Base-by-base conservation (phyloP, 2,888 invertebrate species). In the Gymnosoma rotundatum region DNA sequence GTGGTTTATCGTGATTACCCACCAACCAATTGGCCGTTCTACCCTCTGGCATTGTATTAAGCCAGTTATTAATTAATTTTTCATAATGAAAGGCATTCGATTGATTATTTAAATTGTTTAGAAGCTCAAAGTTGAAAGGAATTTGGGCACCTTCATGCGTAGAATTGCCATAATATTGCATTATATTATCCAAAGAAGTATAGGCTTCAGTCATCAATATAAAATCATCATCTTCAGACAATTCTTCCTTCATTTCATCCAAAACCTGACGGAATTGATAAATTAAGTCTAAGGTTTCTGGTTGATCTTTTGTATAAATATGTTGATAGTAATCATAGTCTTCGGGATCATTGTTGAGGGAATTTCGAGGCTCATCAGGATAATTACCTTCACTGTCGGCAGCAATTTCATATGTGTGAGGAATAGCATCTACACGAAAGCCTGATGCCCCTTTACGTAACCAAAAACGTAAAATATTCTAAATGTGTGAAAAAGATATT, bases 371-470 rank as follows among this genome's bases (percentile, higher is more conserved):
- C 86, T 95, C 95, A 87, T 95, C 93, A 0, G 89, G 88, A 85
- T 87, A 92, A 69, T 89, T 88, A 21, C 92, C 91, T 45, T 89
- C 84, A 0, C 75, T 80, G 72, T 91, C 90, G 10, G 89, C 78
- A 1, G 82, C 86, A 3, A 90, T 72, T 78, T 92, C 92, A 38
- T 88, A 92, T 1, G 89, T 81, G 78, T 90, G 89, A 0, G 94
- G 94, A 3, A 95, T 92, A 0, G 95, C 95, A 87, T 95, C 95
- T 0, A 96, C 92, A 67, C 96, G 94, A 90, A 97, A 96, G 0
- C 97, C 97, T 87, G 95, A 96, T 0, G 97, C 94, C 1, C 97
- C 98, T 88, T 94, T 94, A 50, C 95, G 94, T 52, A 97, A 90
- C 97, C 97, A 97, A 90, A 95, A 96, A 82, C 93, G 94, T 12